phyloP scores from a whole-genome alignment of 2,888 invertebrate genomes.

The Temnothorax rugatulus region DNA sequence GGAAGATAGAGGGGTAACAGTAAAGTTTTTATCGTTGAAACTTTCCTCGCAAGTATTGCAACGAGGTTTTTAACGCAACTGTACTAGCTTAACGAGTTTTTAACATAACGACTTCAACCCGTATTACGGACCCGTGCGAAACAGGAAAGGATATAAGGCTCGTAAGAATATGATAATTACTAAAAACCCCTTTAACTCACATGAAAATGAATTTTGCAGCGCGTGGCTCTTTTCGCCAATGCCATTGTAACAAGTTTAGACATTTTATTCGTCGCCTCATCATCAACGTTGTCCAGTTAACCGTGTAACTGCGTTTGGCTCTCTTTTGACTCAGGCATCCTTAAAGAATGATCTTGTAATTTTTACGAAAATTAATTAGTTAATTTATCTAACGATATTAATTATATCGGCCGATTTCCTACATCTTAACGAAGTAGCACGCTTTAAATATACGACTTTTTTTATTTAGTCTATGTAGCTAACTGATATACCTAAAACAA shows the following conservation, averaged over 20 bases:
- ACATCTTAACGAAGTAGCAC: background rate
- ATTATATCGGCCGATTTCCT: background rate
- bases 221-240: background rate
- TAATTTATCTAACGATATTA: background rate
- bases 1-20: slow-evolving; percentile 59
- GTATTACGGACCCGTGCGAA: slow-evolving; percentile 16
- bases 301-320: background rate
- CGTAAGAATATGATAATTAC: slow-evolving; percentile 53
- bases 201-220: slow-evolving; percentile 41
- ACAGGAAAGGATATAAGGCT: background rate
- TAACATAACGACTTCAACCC: slow-evolving; percentile 51
- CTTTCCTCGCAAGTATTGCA: slow-evolving; percentile 67
- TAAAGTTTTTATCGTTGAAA: slow-evolving; percentile 65
- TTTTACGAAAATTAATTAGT: background rate
- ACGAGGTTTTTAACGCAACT: slow-evolving; percentile 52
- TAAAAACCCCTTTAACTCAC: slow-evolving; percentile 27
- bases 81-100: slow-evolving; percentile 52
- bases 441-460: slow-evolving; percentile 6
- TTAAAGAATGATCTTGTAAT: background rate
- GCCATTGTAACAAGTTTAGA: slow-evolving; percentile 11
- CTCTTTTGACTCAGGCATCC: background rate
- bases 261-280: background rate
- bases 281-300: slow-evolving; percentile 14
- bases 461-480: background rate
- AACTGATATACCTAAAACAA: slow-evolving; percentile 3